Base-by-base conservation (phyloP, 1,140 invertebrate genomes). In the Brachionus rotundiformis region DNA sequence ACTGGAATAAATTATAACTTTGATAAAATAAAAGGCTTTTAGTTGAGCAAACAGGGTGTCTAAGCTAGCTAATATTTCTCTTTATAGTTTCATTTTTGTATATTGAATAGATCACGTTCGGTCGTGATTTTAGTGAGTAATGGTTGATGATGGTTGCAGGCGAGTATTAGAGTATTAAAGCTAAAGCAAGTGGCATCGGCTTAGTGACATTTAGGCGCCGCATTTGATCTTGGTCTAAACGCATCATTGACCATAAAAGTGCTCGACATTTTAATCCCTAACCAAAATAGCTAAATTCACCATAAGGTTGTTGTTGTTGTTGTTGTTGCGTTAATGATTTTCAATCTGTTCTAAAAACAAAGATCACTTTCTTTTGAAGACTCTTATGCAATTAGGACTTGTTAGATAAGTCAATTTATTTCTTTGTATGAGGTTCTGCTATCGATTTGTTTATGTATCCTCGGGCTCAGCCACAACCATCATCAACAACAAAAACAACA, bases 261-360 rank as follows among this genome's bases (percentile, higher is more conserved):
- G n/a, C n/a, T n/a, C n/a, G n/a, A n/a, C n/a, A n/a, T 71, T 63
- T 63, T 63, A 63, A 63, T 63, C 25, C 29, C 29, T 29, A 63
- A 11, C 8, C 16, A 63, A 63, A 63, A 63, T 63, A 63, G 13
- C 19, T 16, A 8, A 65, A n/a, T 63, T 39, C 16, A 71, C 65
- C 65, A 71, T 71, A 71, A 71, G 65, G 65, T 71, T 71, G 23
- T 36, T 33, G n/a, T n/a, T n/a, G n/a, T n/a, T n/a, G n/a, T n/a
- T n/a, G n/a, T n/a, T n/a, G n/a, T n/a, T n/a, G n/a, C n/a, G n/a
- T 71, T 71, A 71, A 71, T 71, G 65, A 71, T 33, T 71, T 71
- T n/a, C 29, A 71, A 71, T 71, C 65, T 71, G 16, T 71, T 7
- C 16, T 71, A 71, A 71, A 71, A 71, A 71, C 33, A 71, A 71